Conservation (phyloP, 2,113 vertebrate genomes). For the Sorex fumeus region DNA sequence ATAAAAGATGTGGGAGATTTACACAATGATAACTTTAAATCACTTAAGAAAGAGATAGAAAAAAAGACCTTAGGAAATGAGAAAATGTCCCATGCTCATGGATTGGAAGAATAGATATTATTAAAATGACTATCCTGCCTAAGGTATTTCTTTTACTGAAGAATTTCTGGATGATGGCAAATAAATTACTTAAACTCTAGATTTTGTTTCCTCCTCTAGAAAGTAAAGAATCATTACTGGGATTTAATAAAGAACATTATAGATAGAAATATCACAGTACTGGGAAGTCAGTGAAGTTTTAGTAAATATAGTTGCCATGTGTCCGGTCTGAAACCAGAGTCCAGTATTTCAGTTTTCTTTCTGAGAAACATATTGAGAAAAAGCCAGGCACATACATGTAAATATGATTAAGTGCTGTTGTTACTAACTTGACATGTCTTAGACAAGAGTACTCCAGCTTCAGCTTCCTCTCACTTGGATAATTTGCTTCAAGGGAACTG, state of each 20-base stretch:
- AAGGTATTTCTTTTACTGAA: not conserved
- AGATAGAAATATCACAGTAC: slow-evolving; percentile 5
- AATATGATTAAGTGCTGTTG: slow-evolving; percentile 42
- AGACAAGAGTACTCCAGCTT: not conserved
- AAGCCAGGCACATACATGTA: slow-evolving; percentile 50
- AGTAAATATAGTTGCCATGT: slow-evolving; percentile 34
- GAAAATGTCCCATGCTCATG: too few species aligned
- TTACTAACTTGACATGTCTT: not conserved
- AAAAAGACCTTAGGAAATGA: too few species aligned
- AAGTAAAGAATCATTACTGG: slow-evolving; percentile 13
- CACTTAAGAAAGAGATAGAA: too few species aligned
- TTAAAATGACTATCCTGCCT: not conserved
- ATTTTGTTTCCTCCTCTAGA: slow-evolving; percentile 20
- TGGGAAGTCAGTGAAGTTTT: slow-evolving; percentile 27
- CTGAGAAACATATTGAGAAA: slow-evolving; percentile 66
- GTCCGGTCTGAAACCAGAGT: slow-evolving; percentile 58
- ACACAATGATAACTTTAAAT: too few species aligned
- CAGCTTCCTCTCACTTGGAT: not conserved
- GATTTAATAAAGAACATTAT: not conserved
- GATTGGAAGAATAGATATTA: too few species aligned
- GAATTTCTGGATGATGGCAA: not conserved
- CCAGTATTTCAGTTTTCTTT: slow-evolving; percentile 50
- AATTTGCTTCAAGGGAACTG: not conserved
- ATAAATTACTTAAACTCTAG: slow-evolving; percentile 18
- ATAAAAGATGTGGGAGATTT: too few species aligned